Conservation (phyloP, 2,797 vertebrate genomes). For the Gymnocypris eckloni region DNA sequence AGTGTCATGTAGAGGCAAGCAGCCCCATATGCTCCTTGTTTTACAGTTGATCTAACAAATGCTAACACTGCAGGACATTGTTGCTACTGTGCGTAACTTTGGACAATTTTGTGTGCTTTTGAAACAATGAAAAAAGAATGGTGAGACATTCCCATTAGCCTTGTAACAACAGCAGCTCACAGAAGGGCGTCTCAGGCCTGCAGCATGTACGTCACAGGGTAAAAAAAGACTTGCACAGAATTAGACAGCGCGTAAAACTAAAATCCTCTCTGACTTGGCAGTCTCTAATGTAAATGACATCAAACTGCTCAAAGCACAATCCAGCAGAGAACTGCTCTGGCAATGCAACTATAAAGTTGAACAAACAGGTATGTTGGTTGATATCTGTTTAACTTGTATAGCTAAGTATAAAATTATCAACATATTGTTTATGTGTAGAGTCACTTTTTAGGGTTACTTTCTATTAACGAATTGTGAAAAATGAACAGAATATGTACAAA, state of each 20-base stretch:
- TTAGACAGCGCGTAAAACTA: conserved; percentile 33
- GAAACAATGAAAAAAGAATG: conserved; percentile 28
- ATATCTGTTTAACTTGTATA: neutral
- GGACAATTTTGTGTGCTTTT: conserved; percentile 13
- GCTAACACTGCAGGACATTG: conserved; percentile 13
- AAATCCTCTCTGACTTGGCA: conserved; percentile 53
- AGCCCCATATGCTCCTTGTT: conserved; percentile 17
- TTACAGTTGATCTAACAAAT: conserved; percentile 26
- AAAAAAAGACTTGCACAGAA: conserved; percentile 39
- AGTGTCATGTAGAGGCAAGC: conserved; percentile 2
- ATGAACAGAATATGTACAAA: neutral
- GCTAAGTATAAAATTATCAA: neutral
- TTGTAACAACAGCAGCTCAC: conserved; percentile 22
- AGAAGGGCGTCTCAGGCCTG: conserved; percentile 31
- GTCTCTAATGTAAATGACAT: conserved; percentile 50
- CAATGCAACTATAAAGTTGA: neutral
- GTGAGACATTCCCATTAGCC: conserved; percentile 41
- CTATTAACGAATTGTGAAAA: neutral
- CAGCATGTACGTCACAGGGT: conserved; percentile 37
- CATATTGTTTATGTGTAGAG: neutral
- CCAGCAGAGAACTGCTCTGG: neutral
- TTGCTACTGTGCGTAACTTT: neutral
- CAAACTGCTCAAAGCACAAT: conserved; percentile 44
- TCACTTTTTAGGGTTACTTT: no score
- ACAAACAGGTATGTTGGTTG: neutral